phyloP scores from a whole-genome alignment of 2,888 invertebrate species.

The Heliconius cydno region DNA sequence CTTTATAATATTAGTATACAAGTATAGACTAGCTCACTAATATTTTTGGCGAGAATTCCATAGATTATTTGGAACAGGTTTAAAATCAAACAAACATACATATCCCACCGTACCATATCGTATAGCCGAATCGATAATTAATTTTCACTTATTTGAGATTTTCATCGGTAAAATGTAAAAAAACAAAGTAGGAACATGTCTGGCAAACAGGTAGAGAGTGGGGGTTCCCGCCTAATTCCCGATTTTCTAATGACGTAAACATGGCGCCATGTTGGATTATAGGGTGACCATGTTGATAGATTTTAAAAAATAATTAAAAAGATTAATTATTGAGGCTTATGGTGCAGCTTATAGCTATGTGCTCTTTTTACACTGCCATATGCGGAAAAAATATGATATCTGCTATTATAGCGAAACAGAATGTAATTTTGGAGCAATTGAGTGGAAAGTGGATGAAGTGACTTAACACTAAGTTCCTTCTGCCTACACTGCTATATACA shows the following conservation, averaged over 20 bases:
- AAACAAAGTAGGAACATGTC: slow-evolving; percentile 25
- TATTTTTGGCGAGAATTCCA: background rate
- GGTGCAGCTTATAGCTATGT: too few relatives aligned
- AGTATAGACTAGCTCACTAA: background rate
- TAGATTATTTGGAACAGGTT: background rate
- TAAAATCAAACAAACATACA: background rate
- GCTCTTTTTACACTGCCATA: too few relatives aligned
- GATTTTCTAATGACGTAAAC: slow-evolving; percentile 55
- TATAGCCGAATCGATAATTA: slow-evolving; percentile 24
- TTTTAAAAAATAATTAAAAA: background rate
- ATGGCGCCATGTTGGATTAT: slow-evolving; percentile 47
- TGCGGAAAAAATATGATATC: too few relatives aligned
- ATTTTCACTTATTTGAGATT: slow-evolving; percentile 27
- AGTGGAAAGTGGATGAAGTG: background rate
- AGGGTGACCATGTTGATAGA: slow-evolving; percentile 25
- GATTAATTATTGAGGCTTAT: too few relatives aligned
- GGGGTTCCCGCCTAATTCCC: slow-evolving; percentile 48
- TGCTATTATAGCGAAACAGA: too few relatives aligned
- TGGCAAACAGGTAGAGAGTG: slow-evolving; percentile 34
- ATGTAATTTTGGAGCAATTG: too few relatives aligned
- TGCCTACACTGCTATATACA: background rate
- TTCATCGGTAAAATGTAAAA: slow-evolving; percentile 19
- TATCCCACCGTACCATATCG: background rate
- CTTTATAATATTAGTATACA: too few relatives aligned
- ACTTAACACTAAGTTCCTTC: background rate